phyloP scores from a whole-genome alignment of 2,113 vertebrate genomes.

The Tenrec ecaudatus region DNA sequence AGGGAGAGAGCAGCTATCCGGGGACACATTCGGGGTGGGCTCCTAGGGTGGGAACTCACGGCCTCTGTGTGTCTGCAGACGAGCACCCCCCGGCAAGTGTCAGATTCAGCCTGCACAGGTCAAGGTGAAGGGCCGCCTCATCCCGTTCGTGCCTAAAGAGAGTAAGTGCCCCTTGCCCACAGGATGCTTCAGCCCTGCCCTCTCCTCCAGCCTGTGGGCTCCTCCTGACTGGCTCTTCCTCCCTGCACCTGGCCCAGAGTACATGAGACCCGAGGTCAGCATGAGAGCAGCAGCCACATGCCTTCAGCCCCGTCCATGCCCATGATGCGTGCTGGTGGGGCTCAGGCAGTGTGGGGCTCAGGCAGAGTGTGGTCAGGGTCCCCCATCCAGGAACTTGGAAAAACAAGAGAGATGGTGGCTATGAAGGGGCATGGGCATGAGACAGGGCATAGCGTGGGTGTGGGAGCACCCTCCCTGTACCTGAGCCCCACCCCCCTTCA shows the following conservation, averaged over 20 bases:
- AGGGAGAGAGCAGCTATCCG: background rate
- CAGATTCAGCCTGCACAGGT: slow-evolving; percentile 90
- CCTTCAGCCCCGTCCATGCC: background rate
- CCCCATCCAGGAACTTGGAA: too few species aligned
- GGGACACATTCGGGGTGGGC: too few species aligned
- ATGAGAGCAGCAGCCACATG: background rate
- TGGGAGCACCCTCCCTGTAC: too few species aligned
- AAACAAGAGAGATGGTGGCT: too few species aligned
- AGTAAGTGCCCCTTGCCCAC: slow-evolving; percentile 87
- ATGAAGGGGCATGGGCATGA: too few species aligned
- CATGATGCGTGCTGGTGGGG: background rate
- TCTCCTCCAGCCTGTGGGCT: background rate
- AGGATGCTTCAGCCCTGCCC: too few species aligned
- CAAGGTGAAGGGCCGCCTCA: slow-evolving; percentile 89
- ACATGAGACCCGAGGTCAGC: too few species aligned
- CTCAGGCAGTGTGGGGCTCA: background rate
- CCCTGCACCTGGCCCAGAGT: background rate
- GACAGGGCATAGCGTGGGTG: too few species aligned
- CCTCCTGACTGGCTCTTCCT: background rate
- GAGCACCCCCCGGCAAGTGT: slow-evolving; percentile 94
- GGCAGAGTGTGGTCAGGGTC: too few species aligned
- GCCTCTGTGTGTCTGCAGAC: slow-evolving; percentile 86
- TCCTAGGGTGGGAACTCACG: background rate
- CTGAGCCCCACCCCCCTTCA: too few species aligned
- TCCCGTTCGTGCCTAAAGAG: slow-evolving; percentile 92